Evolutionary conservation across 2,113 vertebrate genomes (phyloP).

Genomic region (Colius striatus): DNA sequence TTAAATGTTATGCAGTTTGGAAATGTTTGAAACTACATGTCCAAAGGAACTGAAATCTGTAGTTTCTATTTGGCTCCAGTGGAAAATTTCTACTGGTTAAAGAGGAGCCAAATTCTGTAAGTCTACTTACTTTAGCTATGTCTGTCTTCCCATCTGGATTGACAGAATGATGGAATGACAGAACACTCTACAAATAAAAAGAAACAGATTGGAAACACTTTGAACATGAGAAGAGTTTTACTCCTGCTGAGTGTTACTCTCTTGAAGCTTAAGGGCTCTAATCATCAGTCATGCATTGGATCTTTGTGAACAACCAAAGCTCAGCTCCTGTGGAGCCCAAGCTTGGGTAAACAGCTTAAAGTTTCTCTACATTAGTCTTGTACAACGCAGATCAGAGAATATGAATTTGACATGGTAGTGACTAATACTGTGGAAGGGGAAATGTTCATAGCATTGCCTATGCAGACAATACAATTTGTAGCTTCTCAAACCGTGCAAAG

Average conservation of each 20-base stretch:
- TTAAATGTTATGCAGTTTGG: background rate
- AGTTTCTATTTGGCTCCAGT: background rate
- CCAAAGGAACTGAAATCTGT: background rate
- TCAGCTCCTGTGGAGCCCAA: background rate
- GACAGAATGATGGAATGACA: background rate
- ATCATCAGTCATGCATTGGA: background rate
- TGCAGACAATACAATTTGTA: background rate
- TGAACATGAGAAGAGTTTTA: background rate
- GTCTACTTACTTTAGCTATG: background rate
- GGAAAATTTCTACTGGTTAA: background rate
- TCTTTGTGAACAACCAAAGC: background rate
- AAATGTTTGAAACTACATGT: background rate
- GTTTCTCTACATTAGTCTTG: background rate
- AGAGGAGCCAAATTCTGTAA: background rate
- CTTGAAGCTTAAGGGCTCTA: background rate
- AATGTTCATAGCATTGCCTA: background rate
- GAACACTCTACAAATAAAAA: background rate
- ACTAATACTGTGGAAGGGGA: background rate
- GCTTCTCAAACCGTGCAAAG: background rate
- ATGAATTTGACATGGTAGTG: background rate
- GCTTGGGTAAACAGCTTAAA: background rate
- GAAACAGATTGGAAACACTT: conserved; percentile 7
- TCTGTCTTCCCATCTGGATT: background rate
- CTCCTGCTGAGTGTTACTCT: background rate
- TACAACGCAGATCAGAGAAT: background rate